Conservation (phyloP, 2,888 invertebrate species). For the Agelastica alni region DNA sequence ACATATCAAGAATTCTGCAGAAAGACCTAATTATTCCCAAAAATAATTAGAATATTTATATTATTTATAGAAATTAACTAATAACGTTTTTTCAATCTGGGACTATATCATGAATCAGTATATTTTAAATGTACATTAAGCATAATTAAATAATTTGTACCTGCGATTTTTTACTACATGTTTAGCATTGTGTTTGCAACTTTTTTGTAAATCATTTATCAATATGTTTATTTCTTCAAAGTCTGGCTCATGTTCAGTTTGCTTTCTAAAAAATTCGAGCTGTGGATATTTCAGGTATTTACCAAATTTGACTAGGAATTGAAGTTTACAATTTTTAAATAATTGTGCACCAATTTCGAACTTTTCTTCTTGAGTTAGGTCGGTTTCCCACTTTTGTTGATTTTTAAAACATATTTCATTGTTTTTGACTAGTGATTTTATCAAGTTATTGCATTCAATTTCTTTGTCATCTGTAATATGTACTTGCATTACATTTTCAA, state of each 20-base stretch:
- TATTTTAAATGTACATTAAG: too few species aligned
- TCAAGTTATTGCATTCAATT: slow-evolving; percentile 62
- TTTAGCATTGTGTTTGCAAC: slow-evolving; percentile 55
- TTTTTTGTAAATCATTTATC: slow-evolving; percentile 63
- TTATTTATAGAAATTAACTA: too few species aligned
- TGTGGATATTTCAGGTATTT: slow-evolving; percentile 70
- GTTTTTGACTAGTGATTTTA: slow-evolving; percentile 66
- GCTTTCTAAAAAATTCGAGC: slow-evolving; percentile 68
- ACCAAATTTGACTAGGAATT: slow-evolving; percentile 80
- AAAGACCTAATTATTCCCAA: too few species aligned
- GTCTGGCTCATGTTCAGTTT: slow-evolving; percentile 45
- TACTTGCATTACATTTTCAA: too few species aligned
- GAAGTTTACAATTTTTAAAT: slow-evolving; percentile 67
- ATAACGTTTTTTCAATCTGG: too few species aligned
- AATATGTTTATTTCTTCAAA: slow-evolving; percentile 67
- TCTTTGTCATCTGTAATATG: too few species aligned
- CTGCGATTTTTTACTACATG: slow-evolving; percentile 70
- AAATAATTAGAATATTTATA: too few species aligned
- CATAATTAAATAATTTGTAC: background rate
- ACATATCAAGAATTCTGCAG: too few species aligned
- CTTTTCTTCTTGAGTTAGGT: slow-evolving; percentile 73
- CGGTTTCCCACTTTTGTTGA: slow-evolving; percentile 79
- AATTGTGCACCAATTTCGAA: slow-evolving; percentile 67
- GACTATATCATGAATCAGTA: too few species aligned
- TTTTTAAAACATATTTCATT: slow-evolving; percentile 75